Conservation (phyloP, 2,113 vertebrate genomes). For the Panthera uncia region DNA sequence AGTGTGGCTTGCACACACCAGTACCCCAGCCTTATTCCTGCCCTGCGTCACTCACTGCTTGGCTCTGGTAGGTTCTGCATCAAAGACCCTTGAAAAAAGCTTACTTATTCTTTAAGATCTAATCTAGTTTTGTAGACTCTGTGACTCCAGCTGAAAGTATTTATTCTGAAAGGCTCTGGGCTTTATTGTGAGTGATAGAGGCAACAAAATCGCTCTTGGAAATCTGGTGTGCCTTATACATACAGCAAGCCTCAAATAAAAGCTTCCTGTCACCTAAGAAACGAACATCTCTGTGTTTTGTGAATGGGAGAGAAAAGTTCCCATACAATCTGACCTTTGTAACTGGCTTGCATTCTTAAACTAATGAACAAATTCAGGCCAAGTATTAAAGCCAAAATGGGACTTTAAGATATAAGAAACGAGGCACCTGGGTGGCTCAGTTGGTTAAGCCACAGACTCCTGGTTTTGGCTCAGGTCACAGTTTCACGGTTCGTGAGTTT, state of each 20-base stretch:
- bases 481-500: too few relatives aligned
- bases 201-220: not conserved
- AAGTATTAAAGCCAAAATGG: not conserved
- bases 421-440: too few relatives aligned
- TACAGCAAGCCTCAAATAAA: not conserved
- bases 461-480: too few relatives aligned
- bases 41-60: not conserved
- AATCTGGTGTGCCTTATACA: not conserved
- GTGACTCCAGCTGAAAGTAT: not conserved
- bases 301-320: not conserved
- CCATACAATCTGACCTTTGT: not conserved
- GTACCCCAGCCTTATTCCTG: not conserved
- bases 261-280: not conserved
- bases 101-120: not conserved
- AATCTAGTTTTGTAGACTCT: not conserved
- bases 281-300: not conserved
- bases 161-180: not conserved
- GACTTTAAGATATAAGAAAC: not conserved
- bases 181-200: not conserved
- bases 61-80: not conserved
- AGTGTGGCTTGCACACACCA: not conserved
- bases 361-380: not conserved
- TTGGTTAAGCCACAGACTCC: too few relatives aligned
- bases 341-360: not conserved
- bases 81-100: not conserved